phyloP scores from a whole-genome alignment of 2,888 invertebrate genomes.

The Anagyrus pseudococci region DNA sequence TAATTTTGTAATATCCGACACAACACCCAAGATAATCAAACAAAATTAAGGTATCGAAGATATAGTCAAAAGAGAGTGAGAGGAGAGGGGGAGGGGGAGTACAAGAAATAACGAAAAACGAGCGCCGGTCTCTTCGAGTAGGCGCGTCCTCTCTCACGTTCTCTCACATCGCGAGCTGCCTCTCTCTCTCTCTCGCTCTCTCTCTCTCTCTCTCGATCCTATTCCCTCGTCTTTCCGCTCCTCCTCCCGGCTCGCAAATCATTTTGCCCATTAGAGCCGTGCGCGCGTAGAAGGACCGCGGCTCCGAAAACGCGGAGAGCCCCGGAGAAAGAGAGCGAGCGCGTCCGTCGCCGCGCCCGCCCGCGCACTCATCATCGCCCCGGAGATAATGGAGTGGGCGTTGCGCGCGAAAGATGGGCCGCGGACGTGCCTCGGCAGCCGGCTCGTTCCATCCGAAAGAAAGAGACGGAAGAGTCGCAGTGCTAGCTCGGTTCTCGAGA shows the following conservation, averaged over 20 bases:
- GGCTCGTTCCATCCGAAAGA: background rate
- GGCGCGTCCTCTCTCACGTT: too few species aligned
- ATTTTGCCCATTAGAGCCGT: slow-evolving; percentile 55
- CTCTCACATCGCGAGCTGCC: too few species aligned
- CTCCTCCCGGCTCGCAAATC: slow-evolving; percentile 54
- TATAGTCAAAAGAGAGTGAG: too few species aligned
- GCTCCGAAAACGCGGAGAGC: slow-evolving; percentile 43
- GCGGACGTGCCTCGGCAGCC: background rate
- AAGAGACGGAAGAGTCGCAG: background rate
- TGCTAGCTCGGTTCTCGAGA: background rate
- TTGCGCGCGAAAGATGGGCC: slow-evolving; percentile 41
- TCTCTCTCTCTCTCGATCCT: too few species aligned
- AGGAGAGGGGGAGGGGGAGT: too few species aligned
- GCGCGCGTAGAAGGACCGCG: slow-evolving; percentile 40
- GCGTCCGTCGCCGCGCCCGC: slow-evolving; percentile 47
- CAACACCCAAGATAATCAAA: too few species aligned
- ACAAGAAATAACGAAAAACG: too few species aligned
- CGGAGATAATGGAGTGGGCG: slow-evolving; percentile 60
- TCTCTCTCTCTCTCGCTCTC: too few species aligned
- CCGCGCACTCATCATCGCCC: slow-evolving; percentile 60
- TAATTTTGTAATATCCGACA: too few species aligned
- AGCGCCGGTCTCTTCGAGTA: too few species aligned
- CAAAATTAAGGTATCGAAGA: too few species aligned
- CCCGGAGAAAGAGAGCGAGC: slow-evolving; percentile 17
- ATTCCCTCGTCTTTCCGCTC: slow-evolving; percentile 8